These are phyloP conservation scores for Grammomys dolichurus DNA, from an alignment of 2,113 vertebrate species.

Conservation along the genomic window DNA sequence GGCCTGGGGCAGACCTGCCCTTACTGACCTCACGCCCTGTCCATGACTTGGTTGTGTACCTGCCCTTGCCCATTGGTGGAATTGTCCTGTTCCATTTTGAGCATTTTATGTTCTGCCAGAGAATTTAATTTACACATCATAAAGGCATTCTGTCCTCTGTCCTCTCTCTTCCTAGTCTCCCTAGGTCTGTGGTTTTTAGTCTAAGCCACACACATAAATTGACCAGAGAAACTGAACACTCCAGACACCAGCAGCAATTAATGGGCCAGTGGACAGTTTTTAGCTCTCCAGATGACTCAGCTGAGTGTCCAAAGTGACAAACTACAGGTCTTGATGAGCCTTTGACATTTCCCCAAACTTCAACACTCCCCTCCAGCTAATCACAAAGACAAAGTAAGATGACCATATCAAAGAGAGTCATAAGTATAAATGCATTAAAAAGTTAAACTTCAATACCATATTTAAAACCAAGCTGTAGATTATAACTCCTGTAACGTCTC, in stretches of 20 bases:
- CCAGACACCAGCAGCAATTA: not conserved
- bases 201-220: not conserved
- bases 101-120: not conserved
- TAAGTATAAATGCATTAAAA: not conserved
- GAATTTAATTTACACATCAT: not conserved
- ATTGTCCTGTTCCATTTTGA: not conserved
- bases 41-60: not conserved
- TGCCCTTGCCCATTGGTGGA: not conserved
- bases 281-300: not conserved
- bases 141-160: not conserved
- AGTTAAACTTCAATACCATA: not conserved
- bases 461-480: not conserved
- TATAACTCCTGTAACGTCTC: not conserved
- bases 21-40: rapidly evolving
- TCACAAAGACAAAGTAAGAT: not conserved
- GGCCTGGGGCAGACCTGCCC: not conserved
- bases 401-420: not conserved
- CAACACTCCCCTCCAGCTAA: no score
- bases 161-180: not conserved
- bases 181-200: not conserved
- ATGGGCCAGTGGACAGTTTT: not conserved
- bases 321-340: not conserved
- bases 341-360: not conserved
- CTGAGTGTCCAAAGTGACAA: not conserved
- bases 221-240: not conserved